Evolutionary conservation across 2,113 vertebrate species (phyloP).

Genomic region (Micronycteris hirsuta): DNA sequence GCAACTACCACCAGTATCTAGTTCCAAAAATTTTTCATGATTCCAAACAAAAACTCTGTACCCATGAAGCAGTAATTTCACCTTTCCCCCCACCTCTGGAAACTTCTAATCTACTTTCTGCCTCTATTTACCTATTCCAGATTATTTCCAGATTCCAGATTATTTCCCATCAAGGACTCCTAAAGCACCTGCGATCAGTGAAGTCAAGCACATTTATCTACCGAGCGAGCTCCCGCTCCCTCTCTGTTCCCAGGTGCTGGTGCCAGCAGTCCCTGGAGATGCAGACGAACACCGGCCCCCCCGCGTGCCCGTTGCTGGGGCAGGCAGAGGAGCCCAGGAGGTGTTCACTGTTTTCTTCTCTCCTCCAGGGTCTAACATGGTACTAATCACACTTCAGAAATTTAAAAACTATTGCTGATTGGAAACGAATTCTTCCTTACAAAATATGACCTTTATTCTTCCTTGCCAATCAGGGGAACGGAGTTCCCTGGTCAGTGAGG

Average conservation of each 20-base stretch:
- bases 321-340: rapidly evolving
- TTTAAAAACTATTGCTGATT: neutral
- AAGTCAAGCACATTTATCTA: neutral
- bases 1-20: neutral
- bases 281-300: neutral
- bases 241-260: neutral
- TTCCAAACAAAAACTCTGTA: neutral
- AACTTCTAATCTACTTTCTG: neutral
- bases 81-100: neutral
- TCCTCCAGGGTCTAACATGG: neutral
- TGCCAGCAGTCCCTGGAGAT: neutral
- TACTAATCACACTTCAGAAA: neutral
- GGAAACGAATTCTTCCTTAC: neutral
- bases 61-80: neutral
- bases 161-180: neutral
- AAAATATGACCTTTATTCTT: neutral
- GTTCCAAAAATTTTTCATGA: neutral
- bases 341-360: neutral
- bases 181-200: neutral
- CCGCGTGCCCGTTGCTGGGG: neutral
- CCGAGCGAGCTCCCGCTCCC: neutral
- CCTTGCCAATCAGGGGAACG: neutral
- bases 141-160: too few relatives aligned
- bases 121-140: neutral
- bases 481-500: neutral